These are phyloP conservation scores for Cyphomyrus plagiostoma DNA, from an alignment of 2,113 vertebrate genomes.

Conservation along the genomic window DNA sequence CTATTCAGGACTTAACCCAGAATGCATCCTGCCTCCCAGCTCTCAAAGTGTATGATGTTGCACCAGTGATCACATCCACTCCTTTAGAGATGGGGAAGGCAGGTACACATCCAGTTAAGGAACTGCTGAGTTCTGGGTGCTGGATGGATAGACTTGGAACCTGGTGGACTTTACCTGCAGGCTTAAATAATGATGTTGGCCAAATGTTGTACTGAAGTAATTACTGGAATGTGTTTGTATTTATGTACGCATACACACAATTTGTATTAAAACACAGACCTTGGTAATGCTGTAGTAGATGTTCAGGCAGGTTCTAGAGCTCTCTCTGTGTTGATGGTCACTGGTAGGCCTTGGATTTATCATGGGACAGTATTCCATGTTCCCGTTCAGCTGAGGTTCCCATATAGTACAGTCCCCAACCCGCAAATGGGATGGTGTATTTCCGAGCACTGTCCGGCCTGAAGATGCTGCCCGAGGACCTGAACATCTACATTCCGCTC, in stretches of 20 bases:
- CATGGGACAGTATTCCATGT: background rate
- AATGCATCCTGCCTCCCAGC: slow-evolving; percentile 84
- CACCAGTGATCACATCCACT: slow-evolving; percentile 63
- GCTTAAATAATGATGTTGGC: background rate
- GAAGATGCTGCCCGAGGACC: slow-evolving; percentile 78
- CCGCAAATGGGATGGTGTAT: slow-evolving; percentile 90
- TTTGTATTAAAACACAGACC: background rate
- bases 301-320: background rate
- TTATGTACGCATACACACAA: background rate
- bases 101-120: slow-evolving; percentile 55
- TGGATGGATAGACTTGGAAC: background rate
- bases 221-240: background rate
- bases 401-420: slow-evolving; percentile 83
- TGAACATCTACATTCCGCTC: slow-evolving; percentile 78
- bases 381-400: slow-evolving; percentile 60
- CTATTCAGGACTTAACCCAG: slow-evolving; percentile 68
- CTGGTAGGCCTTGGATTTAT: background rate
- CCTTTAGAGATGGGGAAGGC: slow-evolving; percentile 59
- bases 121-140: background rate
- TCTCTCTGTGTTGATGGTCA: background rate
- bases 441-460: slow-evolving; percentile 84
- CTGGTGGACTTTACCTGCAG: background rate
- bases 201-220: background rate
- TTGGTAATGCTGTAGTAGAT: background rate
- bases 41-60: slow-evolving; percentile 79